phyloP scores from a whole-genome alignment of 2,888 invertebrate species.

The Cantharis flavilabris region DNA sequence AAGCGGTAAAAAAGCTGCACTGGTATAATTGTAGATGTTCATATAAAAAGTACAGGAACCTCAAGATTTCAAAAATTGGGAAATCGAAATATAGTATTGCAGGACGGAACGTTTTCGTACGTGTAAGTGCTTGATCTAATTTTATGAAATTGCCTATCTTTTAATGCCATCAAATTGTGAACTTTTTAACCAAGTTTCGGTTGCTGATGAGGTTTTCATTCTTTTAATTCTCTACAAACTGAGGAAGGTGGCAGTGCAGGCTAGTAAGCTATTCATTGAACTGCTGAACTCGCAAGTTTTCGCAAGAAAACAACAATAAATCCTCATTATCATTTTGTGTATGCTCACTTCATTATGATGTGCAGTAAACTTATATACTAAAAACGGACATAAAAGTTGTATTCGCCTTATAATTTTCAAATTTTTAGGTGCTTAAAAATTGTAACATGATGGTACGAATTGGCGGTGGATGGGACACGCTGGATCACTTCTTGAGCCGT shows the following conservation, averaged over 20 bases:
- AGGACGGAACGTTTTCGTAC: constrained; percentile 83
- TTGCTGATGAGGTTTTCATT: no score
- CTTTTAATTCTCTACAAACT: no score
- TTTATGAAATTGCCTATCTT: neutral
- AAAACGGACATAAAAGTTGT: no score
- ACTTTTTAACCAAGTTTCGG: no score
- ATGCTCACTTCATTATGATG: no score
- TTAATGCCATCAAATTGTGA: no score
- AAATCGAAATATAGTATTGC: constrained; percentile 88
- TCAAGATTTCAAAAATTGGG: constrained; percentile 79
- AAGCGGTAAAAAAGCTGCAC: constrained; percentile 73
- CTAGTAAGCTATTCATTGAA: no score
- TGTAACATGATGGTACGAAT: constrained; percentile 96
- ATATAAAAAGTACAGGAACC: constrained; percentile 70
- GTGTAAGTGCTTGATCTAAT: constrained; percentile 64
- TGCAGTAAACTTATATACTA: no score
- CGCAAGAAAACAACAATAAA: no score
- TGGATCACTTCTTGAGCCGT: constrained; percentile 88
- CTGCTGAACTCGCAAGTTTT: no score
- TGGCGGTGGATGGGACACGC: constrained; percentile 92
- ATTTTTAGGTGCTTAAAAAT: constrained; percentile 77
- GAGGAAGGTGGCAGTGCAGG: no score
- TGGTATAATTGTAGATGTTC: constrained; percentile 73
- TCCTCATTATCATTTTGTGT: no score
- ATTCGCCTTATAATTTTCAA: constrained; percentile 30